Conservation (phyloP, 2,888 invertebrate species). For the Nycteola revayana region DNA sequence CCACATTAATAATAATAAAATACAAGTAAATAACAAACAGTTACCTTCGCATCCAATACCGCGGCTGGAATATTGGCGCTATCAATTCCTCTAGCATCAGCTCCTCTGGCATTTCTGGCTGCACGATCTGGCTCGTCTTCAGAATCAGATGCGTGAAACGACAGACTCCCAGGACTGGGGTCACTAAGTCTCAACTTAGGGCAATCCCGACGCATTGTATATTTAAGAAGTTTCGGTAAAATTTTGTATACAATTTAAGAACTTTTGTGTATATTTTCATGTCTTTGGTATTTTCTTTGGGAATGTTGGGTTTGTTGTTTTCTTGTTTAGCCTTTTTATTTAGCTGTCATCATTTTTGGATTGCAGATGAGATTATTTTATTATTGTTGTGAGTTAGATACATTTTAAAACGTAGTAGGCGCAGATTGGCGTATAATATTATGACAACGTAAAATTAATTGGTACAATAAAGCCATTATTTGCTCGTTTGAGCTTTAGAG, state of each 20-base stretch:
- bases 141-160: constrained; percentile 68
- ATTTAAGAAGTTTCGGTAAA: too few relatives aligned
- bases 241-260: constrained; percentile 31
- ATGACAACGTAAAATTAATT: too few relatives aligned
- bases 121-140: constrained; percentile 69
- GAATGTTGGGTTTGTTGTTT: constrained; percentile 35
- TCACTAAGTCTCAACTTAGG: constrained; percentile 73
- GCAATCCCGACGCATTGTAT: constrained; percentile 70
- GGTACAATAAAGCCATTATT: too few relatives aligned
- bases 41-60: constrained; percentile 58
- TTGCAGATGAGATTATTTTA: too few relatives aligned
- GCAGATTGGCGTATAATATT: too few relatives aligned
- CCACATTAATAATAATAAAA: not conserved
- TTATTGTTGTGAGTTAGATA: too few relatives aligned
- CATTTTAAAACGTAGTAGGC: too few relatives aligned
- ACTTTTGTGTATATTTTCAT: constrained; percentile 15
- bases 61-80: constrained; percentile 38
- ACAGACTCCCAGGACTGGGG: constrained; percentile 58
- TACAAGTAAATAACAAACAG: not conserved
- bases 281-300: constrained; percentile 39
- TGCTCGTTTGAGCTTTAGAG: too few relatives aligned
- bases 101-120: constrained; percentile 45
- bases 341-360: constrained; percentile 2
- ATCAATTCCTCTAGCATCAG: constrained; percentile 28
- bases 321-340: constrained; percentile 6